These are phyloP conservation scores for Drosophila punjabiensis DNA, from an alignment of 1,140 invertebrate genomes.

Conservation along the genomic window DNA sequence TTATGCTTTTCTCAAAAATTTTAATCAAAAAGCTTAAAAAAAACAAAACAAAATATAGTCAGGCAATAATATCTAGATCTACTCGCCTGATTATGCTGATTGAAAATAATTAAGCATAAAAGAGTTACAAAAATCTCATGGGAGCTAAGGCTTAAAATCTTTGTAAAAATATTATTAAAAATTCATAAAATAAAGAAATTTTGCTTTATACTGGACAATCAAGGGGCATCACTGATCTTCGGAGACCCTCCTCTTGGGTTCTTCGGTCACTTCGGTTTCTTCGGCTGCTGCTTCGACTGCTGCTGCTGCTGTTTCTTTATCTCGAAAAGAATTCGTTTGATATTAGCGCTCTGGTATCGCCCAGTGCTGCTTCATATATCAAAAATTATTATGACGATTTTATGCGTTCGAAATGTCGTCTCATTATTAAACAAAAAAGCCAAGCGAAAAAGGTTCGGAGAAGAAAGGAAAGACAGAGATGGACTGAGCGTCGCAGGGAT, in stretches of 20 bases:
- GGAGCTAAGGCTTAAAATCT: background rate
- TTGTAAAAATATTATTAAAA: background rate
- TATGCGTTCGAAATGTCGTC: constrained; percentile 85
- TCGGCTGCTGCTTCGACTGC: constrained; percentile 17
- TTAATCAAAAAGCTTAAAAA: too few species aligned
- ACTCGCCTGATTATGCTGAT: too few species aligned
- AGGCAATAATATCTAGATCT: too few species aligned
- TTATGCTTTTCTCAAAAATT: too few species aligned
- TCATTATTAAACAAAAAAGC: constrained; percentile 85
- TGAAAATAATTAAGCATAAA: too few species aligned
- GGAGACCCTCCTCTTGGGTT: constrained; percentile 16
- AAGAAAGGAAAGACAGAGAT: constrained; percentile 45
- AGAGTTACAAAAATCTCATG: too few species aligned
- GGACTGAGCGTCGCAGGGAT: constrained; percentile 29
- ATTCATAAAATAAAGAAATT: background rate
- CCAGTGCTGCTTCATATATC: constrained; percentile 84
- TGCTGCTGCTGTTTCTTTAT: constrained; percentile 62
- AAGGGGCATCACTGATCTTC: constrained; percentile 23
- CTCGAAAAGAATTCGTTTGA: constrained; percentile 85
- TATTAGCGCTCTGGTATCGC: constrained; percentile 78
- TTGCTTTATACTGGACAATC: background rate
- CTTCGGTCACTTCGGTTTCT: constrained; percentile 28
- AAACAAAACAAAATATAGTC: too few species aligned
- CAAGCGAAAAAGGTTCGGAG: constrained; percentile 45
- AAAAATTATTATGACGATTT: constrained; percentile 86